Base-by-base conservation (phyloP, 2,113 vertebrate genomes). In the Atractosteus spatula region DNA sequence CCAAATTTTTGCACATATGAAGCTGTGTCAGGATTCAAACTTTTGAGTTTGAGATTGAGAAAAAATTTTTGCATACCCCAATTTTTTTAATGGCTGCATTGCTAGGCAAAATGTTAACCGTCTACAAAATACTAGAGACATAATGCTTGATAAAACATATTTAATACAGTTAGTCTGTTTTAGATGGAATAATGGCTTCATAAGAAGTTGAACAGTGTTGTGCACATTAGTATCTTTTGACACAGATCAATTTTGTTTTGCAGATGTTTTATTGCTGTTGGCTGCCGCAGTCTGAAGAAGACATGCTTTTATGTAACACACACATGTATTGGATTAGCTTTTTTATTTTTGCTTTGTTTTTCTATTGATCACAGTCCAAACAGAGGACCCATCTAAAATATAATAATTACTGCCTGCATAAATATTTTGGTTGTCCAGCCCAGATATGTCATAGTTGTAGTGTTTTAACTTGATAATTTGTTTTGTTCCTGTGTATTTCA, bases 401-500 rank as follows among this genome's bases (percentile, higher is more conserved):
- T 57, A 55, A 72, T 54, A 64, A 62, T 47, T 65, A 41, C 65
- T 75, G 71, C 76, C 78, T 78, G 74, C 72, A 66, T 77, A 62
- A 63, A 76, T 87, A 61, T 89, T 92, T 85, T 88, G 87, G 84
- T 79, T 86, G 80, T 84, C 82, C 74, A 80, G 84, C 84, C 79
- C 82, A 85, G 79, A 85, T 86, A 85, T 90, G 85, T 89, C 91
- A 84, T 92, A 86, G 78, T 92, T 93, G 89, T 93, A 88, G 86
- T 93, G 90, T 93, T 94, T 95, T 89, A 92, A 90, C 85, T 91
- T 89, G 85, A 90, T 86, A 85, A 84, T 88, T 91, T 91, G 79
- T 92, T 92, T 93, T 88, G 81, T 91, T 88, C 83, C 83, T 90
- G 91, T 91, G 93, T 86, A 91, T 94, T 94, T 92, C 90, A 92